Percentiles rank a stretch among this genome's conserved stretches.
Conservation (phyloP, 2,888 invertebrate genomes). For the Andrena hattorfiana region DNA sequence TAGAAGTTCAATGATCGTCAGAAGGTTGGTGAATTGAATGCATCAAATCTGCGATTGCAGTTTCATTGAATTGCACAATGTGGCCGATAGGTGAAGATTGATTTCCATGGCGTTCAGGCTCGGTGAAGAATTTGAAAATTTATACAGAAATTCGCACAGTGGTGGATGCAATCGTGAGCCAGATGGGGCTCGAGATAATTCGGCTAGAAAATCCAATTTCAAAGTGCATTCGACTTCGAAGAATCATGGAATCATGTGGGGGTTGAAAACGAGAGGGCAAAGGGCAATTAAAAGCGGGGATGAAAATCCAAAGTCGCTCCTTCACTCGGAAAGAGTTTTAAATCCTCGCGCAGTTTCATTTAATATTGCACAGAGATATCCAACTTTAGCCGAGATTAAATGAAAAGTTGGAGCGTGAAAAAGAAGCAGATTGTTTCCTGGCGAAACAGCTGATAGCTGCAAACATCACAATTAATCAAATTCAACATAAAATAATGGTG, state of each 20-base stretch:
- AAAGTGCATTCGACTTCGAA: neutral
- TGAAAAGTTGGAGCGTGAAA: neutral
- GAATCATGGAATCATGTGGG: neutral
- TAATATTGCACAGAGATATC: neutral
- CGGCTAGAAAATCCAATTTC: slow-evolving; percentile 37
- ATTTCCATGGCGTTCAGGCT: neutral
- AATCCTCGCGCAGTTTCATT: slow-evolving; percentile 1
- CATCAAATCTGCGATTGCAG: neutral
- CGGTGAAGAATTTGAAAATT: slow-evolving; percentile 10
- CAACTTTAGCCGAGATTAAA: neutral
- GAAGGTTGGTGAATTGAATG: neutral
- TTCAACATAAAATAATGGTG: no score
- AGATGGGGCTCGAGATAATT: slow-evolving; percentile 15
- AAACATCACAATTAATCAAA: no score
- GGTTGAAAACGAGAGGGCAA: neutral
- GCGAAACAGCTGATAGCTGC: no score
- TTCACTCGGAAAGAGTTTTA: neutral
- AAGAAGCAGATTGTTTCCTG: neutral
- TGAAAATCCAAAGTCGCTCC: neutral
- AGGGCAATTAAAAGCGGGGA: neutral
- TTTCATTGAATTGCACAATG: neutral
- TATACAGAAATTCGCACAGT: neutral
- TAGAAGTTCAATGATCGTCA: neutral
- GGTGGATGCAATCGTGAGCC: neutral
- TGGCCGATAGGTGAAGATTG: neutral